A percentile compares a stretch with the other conserved stretches of the same genome.
These are phyloP conservation scores for Morelia viridis DNA, from an alignment of 2,797 vertebrate genomes.

Conservation along the genomic window DNA sequence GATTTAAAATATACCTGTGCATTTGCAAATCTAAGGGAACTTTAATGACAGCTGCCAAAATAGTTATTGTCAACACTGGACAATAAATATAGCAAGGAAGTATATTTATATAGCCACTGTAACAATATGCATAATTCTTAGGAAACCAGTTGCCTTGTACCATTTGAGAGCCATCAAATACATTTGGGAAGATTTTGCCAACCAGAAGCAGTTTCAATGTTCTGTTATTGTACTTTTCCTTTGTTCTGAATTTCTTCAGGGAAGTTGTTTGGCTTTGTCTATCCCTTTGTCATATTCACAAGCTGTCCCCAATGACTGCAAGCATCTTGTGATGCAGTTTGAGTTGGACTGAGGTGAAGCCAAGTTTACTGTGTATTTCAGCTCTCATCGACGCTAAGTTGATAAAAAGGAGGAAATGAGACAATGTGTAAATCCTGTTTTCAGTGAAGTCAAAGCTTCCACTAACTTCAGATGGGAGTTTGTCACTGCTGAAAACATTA, in stretches of 20 bases:
- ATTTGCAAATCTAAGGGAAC: slow-evolving; percentile 1
- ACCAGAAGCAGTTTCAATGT: slow-evolving; percentile 56
- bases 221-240: slow-evolving; percentile 51
- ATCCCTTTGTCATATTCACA: neutral
- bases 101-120: slow-evolving; percentile 30
- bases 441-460: slow-evolving; percentile 39
- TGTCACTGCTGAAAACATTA: slow-evolving; percentile 2
- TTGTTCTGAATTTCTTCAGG: slow-evolving; percentile 27
- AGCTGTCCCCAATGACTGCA: neutral
- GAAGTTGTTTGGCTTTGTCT: neutral
- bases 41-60: neutral
- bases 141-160: slow-evolving; percentile 3
- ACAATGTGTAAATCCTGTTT: slow-evolving; percentile 20
- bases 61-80: neutral
- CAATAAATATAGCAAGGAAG: slow-evolving; percentile 27
- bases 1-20: neutral
- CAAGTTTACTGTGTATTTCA: neutral
- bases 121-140: slow-evolving; percentile 17
- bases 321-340: neutral
- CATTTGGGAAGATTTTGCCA: slow-evolving; percentile 55
- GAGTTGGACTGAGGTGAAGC: neutral
- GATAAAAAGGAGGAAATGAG: slow-evolving; percentile 34
- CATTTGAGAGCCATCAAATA: slow-evolving; percentile 46
- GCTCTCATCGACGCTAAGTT: neutral
- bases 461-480: slow-evolving; percentile 28